Evolutionary conservation across 2,888 invertebrate genomes (phyloP).

Genomic region (Teinopalpus imperialis): DNA sequence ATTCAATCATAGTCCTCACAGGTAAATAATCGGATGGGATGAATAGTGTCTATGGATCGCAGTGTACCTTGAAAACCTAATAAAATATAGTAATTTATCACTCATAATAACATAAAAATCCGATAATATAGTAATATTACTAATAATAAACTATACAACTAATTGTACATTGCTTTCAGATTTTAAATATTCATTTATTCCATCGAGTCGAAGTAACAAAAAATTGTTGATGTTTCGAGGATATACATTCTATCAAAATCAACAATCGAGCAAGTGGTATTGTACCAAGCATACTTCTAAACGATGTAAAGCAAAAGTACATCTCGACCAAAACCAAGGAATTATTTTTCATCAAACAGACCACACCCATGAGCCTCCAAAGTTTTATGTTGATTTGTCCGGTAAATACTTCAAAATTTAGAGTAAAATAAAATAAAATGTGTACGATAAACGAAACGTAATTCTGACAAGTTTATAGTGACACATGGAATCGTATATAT

Average conservation of each 20-base stretch:
- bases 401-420: slow-evolving; percentile 5
- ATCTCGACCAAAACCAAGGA: slow-evolving; percentile 21
- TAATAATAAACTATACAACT: too few species aligned
- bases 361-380: slow-evolving; percentile 35
- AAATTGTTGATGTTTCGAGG: slow-evolving; percentile 24
- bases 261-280: slow-evolving; percentile 20
- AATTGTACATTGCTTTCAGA: slow-evolving; percentile 25
- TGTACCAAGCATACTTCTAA: slow-evolving; percentile 24
- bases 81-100: too few species aligned
- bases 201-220: slow-evolving; percentile 23
- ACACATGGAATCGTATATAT: neutral
- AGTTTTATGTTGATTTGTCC: slow-evolving; percentile 18
- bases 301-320: slow-evolving; percentile 25
- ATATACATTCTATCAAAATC: slow-evolving; percentile 27
- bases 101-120: too few species aligned
- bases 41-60: too few species aligned
- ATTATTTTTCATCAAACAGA: slow-evolving; percentile 25
- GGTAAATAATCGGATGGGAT: too few species aligned
- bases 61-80: too few species aligned
- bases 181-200: slow-evolving; percentile 24
- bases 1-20: too few species aligned
- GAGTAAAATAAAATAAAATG: too few species aligned
- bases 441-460: slow-evolving; percentile 5
- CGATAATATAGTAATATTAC: too few species aligned
- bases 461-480: slow-evolving; percentile 2